A percentile compares a stretch with the other conserved stretches of the same genome.
Conservation (phyloP, 2,797 vertebrate species). For the Labroides dimidiatus region DNA sequence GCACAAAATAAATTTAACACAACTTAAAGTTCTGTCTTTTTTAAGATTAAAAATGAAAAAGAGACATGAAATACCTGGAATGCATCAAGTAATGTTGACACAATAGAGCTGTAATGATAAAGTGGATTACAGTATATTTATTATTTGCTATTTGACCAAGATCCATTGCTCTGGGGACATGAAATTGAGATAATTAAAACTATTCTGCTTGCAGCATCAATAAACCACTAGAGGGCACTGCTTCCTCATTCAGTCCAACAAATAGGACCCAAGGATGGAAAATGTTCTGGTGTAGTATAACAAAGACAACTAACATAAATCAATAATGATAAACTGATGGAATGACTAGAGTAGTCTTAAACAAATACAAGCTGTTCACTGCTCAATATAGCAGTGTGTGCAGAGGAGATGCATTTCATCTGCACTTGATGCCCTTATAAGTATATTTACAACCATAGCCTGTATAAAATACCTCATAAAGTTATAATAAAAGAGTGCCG, state of each 20-base stretch:
- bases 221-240: constrained; percentile 69
- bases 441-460: no score
- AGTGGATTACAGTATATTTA: not conserved
- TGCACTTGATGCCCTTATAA: constrained; percentile 15
- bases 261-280: constrained; percentile 9
- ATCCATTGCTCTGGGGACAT: not conserved
- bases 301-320: constrained; percentile 48
- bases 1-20: constrained; percentile 13
- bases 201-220: constrained; percentile 23
- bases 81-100: not conserved
- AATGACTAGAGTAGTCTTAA: constrained; percentile 38
- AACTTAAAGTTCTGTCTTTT: not conserved
- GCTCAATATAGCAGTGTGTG: constrained; percentile 1
- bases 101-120: not conserved
- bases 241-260: constrained; percentile 26
- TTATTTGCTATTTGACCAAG: constrained; percentile 3
- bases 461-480: no score
- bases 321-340: constrained; percentile 56
- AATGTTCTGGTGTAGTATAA: constrained; percentile 24
- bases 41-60: constrained; percentile 5
- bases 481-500: no score
- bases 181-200: constrained; percentile 17
- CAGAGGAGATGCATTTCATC: constrained; percentile 10
- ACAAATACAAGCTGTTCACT: constrained; percentile 32
- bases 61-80: not conserved